These are phyloP conservation scores for Lasaia peninsularis DNA, from an alignment of 1,140 invertebrate genomes.

Conservation along the genomic window DNA sequence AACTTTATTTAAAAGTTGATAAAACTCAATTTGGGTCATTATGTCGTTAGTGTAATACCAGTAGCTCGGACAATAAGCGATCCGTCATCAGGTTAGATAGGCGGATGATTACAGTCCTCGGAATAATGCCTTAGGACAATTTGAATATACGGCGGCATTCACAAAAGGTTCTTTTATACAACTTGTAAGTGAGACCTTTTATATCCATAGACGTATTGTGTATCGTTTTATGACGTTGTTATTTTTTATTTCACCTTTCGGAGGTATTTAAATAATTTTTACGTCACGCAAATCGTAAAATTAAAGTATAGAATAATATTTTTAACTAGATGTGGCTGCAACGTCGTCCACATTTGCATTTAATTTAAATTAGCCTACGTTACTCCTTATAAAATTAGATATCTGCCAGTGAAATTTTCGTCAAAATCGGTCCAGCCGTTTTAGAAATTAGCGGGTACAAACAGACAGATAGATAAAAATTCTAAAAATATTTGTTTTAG, in stretches of 20 bases:
- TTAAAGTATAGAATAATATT: too few species aligned
- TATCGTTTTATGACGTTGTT: slow-evolving; percentile 22
- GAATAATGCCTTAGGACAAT: slow-evolving; percentile 54
- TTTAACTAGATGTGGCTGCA: too few species aligned
- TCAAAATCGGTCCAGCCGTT: too few species aligned
- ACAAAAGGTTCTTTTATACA: slow-evolving; percentile 20
- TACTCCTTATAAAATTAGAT: too few species aligned
- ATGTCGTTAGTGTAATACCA: slow-evolving; percentile 44
- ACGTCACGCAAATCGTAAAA: too few species aligned
- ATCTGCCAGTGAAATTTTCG: too few species aligned
- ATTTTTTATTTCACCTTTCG: not conserved
- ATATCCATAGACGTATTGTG: slow-evolving; percentile 3
- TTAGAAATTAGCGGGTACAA: too few species aligned
- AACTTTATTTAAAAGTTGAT: slow-evolving; percentile 12
- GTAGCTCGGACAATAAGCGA: slow-evolving; percentile 69
- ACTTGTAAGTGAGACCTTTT: slow-evolving; percentile 23
- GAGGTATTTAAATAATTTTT: too few species aligned
- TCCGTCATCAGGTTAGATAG: slow-evolving; percentile 64
- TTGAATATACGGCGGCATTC: slow-evolving; percentile 39
- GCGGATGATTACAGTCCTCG: slow-evolving; percentile 55
- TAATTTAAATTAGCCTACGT: too few species aligned
- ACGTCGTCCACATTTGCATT: too few species aligned
- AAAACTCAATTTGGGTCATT: slow-evolving; percentile 28
- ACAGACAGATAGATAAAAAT: too few species aligned
- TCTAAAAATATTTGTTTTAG: too few species aligned